Conservation (phyloP, 2,888 invertebrate genomes). For the Melinopterus prodromus region DNA sequence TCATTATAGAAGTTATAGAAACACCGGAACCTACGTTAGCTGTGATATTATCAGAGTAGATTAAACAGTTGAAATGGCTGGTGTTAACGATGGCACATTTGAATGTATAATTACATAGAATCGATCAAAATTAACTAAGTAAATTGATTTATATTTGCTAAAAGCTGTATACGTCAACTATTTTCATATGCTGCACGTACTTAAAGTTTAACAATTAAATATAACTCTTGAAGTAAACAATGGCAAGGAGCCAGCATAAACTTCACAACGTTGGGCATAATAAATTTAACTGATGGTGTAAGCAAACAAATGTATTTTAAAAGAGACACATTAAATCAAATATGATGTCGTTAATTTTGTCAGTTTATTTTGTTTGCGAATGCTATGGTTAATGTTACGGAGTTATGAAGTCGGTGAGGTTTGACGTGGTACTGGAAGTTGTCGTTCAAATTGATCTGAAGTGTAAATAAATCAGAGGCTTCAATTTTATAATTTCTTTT, state of each 20-base stretch:
- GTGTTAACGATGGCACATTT: not conserved
- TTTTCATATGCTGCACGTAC: not conserved
- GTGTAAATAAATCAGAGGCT: too few species aligned
- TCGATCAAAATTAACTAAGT: not conserved
- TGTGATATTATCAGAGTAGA: not conserved
- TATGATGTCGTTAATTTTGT: not conserved
- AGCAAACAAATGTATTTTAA: not conserved
- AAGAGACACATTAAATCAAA: not conserved
- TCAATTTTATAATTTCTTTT: too few species aligned
- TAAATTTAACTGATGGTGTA: not conserved
- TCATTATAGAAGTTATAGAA: not conserved
- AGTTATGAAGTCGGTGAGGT: not conserved
- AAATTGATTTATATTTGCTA: not conserved
- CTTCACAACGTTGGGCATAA: not conserved
- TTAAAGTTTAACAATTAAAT: not conserved
- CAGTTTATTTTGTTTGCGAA: not conserved
- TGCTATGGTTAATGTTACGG: not conserved
- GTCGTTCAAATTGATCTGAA: too few species aligned
- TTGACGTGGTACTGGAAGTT: not conserved
- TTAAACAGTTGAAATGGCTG: not conserved
- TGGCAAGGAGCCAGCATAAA: not conserved
- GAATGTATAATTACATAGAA: not conserved
- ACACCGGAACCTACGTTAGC: not conserved
- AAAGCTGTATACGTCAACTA: not conserved
- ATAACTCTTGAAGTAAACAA: not conserved